Evolutionary conservation across 2,888 invertebrate species (phyloP).

Genomic region (Steinernema carpocapsae): DNA sequence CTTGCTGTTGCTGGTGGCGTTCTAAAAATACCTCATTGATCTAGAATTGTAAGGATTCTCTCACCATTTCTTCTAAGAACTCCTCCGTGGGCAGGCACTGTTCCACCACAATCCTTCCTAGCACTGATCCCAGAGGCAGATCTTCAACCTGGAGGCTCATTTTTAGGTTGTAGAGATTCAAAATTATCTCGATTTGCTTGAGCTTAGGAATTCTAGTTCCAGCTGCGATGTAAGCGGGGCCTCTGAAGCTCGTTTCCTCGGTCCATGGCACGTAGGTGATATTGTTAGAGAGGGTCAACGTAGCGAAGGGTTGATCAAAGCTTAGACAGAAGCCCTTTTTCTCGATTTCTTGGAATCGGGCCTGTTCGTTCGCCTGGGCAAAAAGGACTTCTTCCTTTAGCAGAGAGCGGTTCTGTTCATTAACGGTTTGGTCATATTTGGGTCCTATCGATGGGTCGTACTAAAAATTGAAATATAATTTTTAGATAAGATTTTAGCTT

Average conservation of each 20-base stretch:
- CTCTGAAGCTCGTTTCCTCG: slow-evolving; percentile 52
- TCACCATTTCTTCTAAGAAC: slow-evolving; percentile 46
- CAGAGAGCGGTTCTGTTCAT: not conserved
- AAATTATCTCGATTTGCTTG: not conserved
- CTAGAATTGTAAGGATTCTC: not conserved
- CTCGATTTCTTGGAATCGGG: slow-evolving; percentile 13
- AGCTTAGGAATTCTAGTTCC: slow-evolving; percentile 6
- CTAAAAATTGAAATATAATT: not conserved
- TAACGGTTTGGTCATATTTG: slow-evolving; percentile 7
- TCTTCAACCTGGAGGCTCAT: not conserved
- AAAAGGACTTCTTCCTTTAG: not conserved
- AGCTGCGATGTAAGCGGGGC: slow-evolving; percentile 51
- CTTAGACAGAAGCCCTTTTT: slow-evolving; percentile 40
- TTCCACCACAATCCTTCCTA: slow-evolving; percentile 51
- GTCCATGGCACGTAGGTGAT: slow-evolving; percentile 43
- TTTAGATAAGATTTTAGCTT: not conserved
- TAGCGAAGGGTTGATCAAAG: slow-evolving; percentile 43
- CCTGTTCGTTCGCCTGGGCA: slow-evolving; percentile 2
- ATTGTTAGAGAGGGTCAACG: slow-evolving; percentile 37
- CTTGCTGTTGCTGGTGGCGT: not conserved
- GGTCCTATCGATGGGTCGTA: too few relatives aligned
- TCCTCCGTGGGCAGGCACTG: slow-evolving; percentile 51
- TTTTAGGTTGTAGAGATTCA: not conserved
- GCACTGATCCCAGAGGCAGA: slow-evolving; percentile 45
- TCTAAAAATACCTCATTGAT: slow-evolving; percentile 9